Conservation (phyloP, 2,888 invertebrate genomes). For the Temnothorax unifasciatus region DNA sequence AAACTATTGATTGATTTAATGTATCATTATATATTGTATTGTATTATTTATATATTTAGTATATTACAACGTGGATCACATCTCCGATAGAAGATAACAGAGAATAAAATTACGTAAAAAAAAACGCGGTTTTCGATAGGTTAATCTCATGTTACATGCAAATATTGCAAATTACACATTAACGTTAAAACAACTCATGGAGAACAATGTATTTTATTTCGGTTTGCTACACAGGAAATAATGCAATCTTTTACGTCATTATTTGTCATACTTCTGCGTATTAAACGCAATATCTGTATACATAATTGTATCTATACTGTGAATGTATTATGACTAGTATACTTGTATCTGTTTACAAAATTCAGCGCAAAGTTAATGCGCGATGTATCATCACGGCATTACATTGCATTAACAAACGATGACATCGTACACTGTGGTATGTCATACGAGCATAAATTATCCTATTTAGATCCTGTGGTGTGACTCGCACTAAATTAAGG, state of each 20-base stretch:
- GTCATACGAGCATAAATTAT: neutral
- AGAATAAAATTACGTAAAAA: neutral
- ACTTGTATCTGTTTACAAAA: constrained; percentile 5
- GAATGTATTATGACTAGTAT: too few species aligned
- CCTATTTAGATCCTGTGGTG: neutral
- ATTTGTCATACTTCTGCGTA: neutral
- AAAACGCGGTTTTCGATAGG: neutral
- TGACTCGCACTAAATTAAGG: neutral
- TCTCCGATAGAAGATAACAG: neutral
- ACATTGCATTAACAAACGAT: constrained; percentile 25
- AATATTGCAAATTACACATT: neutral
- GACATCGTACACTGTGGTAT: neutral
- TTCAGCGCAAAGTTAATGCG: neutral
- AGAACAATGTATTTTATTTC: neutral
- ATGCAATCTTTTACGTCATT: neutral
- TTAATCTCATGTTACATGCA: neutral
- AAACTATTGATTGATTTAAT: neutral
- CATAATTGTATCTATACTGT: too few species aligned
- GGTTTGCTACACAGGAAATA: neutral
- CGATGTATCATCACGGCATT: neutral
- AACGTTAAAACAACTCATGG: neutral
- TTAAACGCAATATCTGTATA: neutral
- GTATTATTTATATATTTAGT: neutral
- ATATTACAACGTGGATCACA: neutral
- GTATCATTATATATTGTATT: neutral